Base-by-base conservation (phyloP, 2,888 invertebrate genomes). In the Lasiommata megera region DNA sequence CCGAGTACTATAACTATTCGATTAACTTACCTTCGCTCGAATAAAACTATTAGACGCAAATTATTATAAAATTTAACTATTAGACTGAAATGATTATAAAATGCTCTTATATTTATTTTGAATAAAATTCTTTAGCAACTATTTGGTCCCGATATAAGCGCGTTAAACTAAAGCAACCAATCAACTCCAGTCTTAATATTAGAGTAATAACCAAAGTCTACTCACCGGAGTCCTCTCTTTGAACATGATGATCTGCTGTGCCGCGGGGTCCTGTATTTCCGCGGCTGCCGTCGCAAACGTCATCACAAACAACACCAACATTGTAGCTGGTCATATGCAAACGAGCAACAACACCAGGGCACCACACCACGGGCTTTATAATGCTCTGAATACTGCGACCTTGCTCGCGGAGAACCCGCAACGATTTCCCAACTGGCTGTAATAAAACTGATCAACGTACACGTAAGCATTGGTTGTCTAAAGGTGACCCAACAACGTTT, bases 181-280 rank as follows among this genome's bases (percentile, higher is more conserved):
- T n/a, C n/a, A n/a, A n/a, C n/a, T n/a, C n/a, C n/a, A n/a, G n/a
- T n/a, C n/a, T n/a, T n/a, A n/a, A n/a, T 23, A 23, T 23, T 23
- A 23, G 5, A 23, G 5, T 23, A 5, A 23, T 3, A 23, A 23
- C 2, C 2, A 23, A 23, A 23, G 34, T 2, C 11, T 51, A 62
- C 71, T 67, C 58, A 83, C 83, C 66, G 70, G 62, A 11, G 76
- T 77, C 55, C 72, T 77, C 43, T 77, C 66, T 41, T 77, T 79
- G 54, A 82, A 83, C 34, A 66, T 44, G n/a, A 82, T 61, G 3
- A 82, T 76, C 61, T 83, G 83, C 43, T 80, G 71, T 0, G 70
- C 72, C 0, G 76, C 76, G 0, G 79, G 74, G 54, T 76, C 76
- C 34, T 70, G 60, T 29, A 66, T 65, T 16, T 64, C 48, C 3